Conservation (phyloP, 2,113 vertebrate genomes). For the Redunca redunca region DNA sequence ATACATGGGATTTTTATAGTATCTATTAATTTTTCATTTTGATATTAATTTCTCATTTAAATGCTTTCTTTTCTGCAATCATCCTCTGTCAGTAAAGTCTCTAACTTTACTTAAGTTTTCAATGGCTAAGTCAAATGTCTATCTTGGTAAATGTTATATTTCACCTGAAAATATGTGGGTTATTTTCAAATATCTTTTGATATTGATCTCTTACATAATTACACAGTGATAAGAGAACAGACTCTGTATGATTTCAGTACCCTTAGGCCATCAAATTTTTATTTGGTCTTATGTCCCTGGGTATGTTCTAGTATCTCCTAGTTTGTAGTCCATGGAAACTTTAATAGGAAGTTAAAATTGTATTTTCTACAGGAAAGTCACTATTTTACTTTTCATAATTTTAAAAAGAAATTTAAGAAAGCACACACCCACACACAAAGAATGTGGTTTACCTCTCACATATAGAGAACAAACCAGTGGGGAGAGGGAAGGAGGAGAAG, state of each 20-base stretch:
- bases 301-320: background rate
- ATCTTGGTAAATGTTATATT: background rate
- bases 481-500: background rate
- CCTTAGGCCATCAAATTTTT: background rate
- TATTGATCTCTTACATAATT: background rate
- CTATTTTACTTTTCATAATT: background rate
- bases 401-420: background rate
- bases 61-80: background rate
- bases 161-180: background rate
- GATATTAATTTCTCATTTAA: background rate
- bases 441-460: background rate
- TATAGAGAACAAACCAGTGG: background rate
- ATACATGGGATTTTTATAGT: background rate
- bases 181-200: background rate
- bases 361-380: too few relatives aligned
- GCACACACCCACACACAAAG: background rate
- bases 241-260: background rate
- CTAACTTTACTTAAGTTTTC: background rate
- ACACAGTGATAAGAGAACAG: background rate
- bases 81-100: background rate
- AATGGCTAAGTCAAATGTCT: background rate
- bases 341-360: background rate
- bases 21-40: background rate
- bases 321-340: background rate
- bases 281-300: background rate